These are phyloP conservation scores for Oreocharis arfaki DNA, from an alignment of 2,113 vertebrate species.

Conservation along the genomic window DNA sequence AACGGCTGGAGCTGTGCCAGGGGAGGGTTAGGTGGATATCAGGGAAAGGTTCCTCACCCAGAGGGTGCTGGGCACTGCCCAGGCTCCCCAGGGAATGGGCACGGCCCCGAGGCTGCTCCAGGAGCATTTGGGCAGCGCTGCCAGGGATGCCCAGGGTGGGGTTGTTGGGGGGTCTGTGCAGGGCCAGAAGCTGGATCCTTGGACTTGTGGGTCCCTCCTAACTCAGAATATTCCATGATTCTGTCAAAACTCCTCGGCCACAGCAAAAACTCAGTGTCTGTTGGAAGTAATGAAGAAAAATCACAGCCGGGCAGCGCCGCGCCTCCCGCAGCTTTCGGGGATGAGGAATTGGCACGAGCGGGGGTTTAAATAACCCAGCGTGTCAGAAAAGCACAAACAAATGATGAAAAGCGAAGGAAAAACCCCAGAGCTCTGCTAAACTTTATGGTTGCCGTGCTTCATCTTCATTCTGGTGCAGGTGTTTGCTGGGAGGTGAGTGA, in stretches of 20 bases:
- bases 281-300: slow-evolving; percentile 56
- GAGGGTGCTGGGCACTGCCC: not conserved
- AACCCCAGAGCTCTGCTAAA: not conserved
- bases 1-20: not conserved
- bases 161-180: not conserved
- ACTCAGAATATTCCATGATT: not conserved
- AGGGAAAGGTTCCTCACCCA: not conserved
- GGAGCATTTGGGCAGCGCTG: rapidly evolving
- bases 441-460: slow-evolving; percentile 28
- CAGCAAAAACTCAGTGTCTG: not conserved
- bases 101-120: not conserved
- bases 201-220: not conserved
- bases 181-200: rapidly evolving
- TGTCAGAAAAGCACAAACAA: not conserved
- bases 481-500: slow-evolving; percentile 49
- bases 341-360: not conserved
- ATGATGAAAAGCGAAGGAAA: not conserved
- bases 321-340: not conserved
- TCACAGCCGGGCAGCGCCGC: not conserved
- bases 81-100: not conserved
- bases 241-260: not conserved
- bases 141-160: not conserved
- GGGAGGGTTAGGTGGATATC: rapidly evolving
- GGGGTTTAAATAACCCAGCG: not conserved
- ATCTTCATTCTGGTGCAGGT: slow-evolving; percentile 40